Base-by-base conservation (phyloP, 2,113 vertebrate genomes). In the Telmatochromis brichardi region DNA sequence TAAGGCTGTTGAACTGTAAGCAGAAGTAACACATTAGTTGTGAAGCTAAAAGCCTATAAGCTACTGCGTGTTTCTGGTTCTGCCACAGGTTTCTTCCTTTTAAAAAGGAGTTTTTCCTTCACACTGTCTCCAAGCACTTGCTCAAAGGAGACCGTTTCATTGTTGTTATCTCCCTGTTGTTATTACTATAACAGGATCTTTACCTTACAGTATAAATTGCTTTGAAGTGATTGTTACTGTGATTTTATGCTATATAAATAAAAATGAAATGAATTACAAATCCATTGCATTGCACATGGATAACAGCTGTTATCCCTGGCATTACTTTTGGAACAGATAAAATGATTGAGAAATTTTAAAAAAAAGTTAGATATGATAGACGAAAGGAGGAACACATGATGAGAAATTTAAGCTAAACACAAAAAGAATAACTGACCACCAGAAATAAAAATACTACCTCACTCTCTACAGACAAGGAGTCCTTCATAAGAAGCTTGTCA, bases 391-490 rank as follows among this genome's bases (percentile, higher is more conserved):
- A 63, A 4, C 51, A 8, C 26, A 1, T 17, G 15, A 51, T 1
- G 1, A 71, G 2, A 73, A 57, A 19, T 76, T 76, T 50, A 17
- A 78, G 15, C 2, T 45, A 73, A 84, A 33, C 10, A 68, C 40
- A 8, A 51, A 35, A n/a, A 35, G 19, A 80, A 55, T 26, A 12
- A 55, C 5, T 40, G 3, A 8, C 10, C 73, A 78, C 15, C 26
- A 78, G 2, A 58, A 28, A 45, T 40, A 31, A 82, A 37, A 81
- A 60, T 14, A 57, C 5, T 85, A 88, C 84, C 83, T 86, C 71
- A 83, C 60, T 81, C 12, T 86, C 81, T 12, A 88, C 53, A 88
- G 37, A 65, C 37, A 88, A 4, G 14, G 31, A 88, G 21, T 91
- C 81, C 54, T 65, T 81, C 50, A 11, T 17, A 14, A 86, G 73